These are phyloP conservation scores for Periphyllus acericola DNA, from an alignment of 2,888 invertebrate genomes.

Conservation along the genomic window DNA sequence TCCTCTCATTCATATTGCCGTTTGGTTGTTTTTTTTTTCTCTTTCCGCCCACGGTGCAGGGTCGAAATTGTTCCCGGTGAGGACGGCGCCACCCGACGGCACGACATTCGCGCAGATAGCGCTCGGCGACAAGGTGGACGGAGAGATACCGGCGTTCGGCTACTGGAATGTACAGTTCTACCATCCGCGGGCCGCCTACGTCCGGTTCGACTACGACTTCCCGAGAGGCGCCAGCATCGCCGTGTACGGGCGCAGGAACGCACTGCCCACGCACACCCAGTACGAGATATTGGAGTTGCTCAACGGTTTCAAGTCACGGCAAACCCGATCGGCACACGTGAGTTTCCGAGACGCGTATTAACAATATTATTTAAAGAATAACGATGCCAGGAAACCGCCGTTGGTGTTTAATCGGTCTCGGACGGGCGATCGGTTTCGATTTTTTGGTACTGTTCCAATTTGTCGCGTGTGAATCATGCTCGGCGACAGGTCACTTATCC, in stretches of 20 bases:
- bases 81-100: constrained; percentile 92
- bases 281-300: constrained; percentile 95
- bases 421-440: neutral
- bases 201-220: constrained; percentile 93
- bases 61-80: constrained; percentile 87
- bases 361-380: too few relatives aligned
- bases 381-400: too few relatives aligned
- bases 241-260: constrained; percentile 92
- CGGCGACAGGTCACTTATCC: neutral
- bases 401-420: too few relatives aligned
- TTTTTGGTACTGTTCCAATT: neutral
- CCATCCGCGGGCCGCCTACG: constrained; percentile 91
- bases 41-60: constrained; percentile 70
- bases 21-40: too few relatives aligned
- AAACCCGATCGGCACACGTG: constrained; percentile 86
- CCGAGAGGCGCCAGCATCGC: constrained; percentile 92
- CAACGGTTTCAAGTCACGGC: constrained; percentile 87
- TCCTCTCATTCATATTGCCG: too few relatives aligned
- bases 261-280: constrained; percentile 94
- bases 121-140: constrained; percentile 85
- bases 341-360: constrained; percentile 68
- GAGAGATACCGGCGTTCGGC: constrained; percentile 91
- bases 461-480: too few relatives aligned
- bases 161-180: constrained; percentile 99
- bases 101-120: constrained; percentile 91